Evolutionary conservation across 2,888 invertebrate genomes (phyloP).

Genomic region (Drosophila mimetica): DNA sequence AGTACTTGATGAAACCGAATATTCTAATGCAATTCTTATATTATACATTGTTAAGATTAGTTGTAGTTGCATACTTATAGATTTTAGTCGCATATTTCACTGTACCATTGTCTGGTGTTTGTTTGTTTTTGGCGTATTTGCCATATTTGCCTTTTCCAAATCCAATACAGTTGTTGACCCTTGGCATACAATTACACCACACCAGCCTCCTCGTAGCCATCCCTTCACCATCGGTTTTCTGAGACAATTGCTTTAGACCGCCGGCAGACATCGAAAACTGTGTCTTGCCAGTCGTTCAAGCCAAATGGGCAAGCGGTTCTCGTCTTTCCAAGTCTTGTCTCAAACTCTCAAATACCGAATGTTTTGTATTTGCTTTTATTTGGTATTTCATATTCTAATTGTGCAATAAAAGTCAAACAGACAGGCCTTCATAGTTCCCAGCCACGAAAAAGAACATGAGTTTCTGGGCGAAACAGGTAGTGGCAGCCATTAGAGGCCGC

Average conservation of each 20-base stretch:
- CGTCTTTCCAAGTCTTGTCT: slow-evolving; percentile 21
- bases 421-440: slow-evolving; percentile 35
- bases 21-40: too few species aligned
- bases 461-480: slow-evolving; percentile 19
- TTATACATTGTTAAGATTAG: neutral
- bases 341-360: slow-evolving; percentile 10
- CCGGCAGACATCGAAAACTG: slow-evolving; percentile 35
- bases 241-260: slow-evolving; percentile 22
- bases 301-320: slow-evolving; percentile 68
- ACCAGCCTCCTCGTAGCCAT: slow-evolving; percentile 4
- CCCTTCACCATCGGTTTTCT: slow-evolving; percentile 2
- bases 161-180: slow-evolving; percentile 60
- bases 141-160: slow-evolving; percentile 36
- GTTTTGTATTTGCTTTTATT: slow-evolving; percentile 19
- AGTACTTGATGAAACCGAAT: too few species aligned
- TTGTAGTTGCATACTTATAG: neutral
- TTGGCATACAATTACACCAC: slow-evolving; percentile 62
- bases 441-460: neutral
- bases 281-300: slow-evolving; percentile 34
- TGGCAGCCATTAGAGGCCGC: slow-evolving; percentile 18
- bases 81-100: neutral
- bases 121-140: slow-evolving; percentile 2
- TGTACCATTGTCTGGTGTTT: slow-evolving; percentile 1
- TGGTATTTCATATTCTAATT: slow-evolving; percentile 52
- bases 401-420: slow-evolving; percentile 59